Evolutionary conservation across 2,113 vertebrate species (phyloP).

Genomic region (Antechinus stuartii): DNA sequence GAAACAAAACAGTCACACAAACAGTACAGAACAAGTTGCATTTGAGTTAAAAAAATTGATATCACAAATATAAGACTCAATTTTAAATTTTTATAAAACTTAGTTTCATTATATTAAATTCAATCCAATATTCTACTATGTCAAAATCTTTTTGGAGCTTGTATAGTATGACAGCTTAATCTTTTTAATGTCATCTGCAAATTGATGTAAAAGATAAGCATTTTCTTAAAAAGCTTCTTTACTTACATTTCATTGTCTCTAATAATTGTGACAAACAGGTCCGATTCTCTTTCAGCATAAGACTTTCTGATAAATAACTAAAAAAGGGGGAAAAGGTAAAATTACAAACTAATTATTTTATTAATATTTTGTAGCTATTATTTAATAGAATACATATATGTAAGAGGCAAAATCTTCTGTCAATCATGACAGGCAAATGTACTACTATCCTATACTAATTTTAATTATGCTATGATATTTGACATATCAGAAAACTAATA

Average conservation of each 20-base stretch:
- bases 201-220: not conserved
- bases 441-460: slow-evolving; percentile 21
- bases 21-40: not conserved
- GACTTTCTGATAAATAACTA: slow-evolving; percentile 94
- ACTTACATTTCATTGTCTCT: slow-evolving; percentile 95
- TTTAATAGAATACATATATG: not conserved
- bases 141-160: not conserved
- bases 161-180: not conserved
- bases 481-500: slow-evolving; percentile 19
- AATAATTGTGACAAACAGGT: slow-evolving; percentile 87
- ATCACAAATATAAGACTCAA: not conserved
- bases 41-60: not conserved
- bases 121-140: not conserved
- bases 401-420: not conserved
- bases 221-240: slow-evolving; percentile 46
- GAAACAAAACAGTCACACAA: too few species aligned
- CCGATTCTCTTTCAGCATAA: slow-evolving; percentile 90
- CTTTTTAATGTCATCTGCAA: not conserved
- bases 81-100: not conserved
- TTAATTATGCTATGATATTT: slow-evolving; percentile 36
- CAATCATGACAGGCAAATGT: slow-evolving; percentile 18
- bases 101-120: not conserved
- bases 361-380: not conserved
- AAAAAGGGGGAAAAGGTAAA: slow-evolving; percentile 19
- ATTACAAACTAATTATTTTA: not conserved